A percentile compares a stretch with the other conserved stretches of the same genome.
Conservation (phyloP, 2,113 vertebrate species). For the Cavia aperea region DNA sequence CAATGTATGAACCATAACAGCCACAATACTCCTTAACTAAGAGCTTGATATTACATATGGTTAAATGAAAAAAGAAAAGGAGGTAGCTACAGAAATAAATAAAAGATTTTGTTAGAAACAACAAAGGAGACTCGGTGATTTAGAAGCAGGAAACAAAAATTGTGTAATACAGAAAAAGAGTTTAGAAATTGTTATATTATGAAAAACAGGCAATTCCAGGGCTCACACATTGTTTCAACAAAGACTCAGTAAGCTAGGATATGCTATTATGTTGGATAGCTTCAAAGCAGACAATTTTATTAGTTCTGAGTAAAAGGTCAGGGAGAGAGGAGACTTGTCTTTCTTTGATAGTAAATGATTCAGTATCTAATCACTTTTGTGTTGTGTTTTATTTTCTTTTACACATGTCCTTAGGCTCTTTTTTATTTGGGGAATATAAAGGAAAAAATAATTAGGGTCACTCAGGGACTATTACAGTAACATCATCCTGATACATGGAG, state of each 20-base stretch:
- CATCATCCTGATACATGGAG: background rate
- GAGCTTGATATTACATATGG: background rate
- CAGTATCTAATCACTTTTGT: background rate
- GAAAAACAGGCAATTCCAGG: background rate
- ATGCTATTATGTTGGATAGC: background rate
- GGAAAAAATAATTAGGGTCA: background rate
- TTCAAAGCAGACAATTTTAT: background rate
- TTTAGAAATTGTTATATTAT: background rate
- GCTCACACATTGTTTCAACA: background rate
- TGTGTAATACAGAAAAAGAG: background rate
- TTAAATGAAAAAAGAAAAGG: background rate
- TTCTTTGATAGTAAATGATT: constrained; percentile 4
- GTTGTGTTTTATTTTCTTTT: background rate
- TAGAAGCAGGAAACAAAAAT: background rate
- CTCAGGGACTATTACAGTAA: background rate
- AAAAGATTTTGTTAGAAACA: background rate
- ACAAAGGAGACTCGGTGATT: background rate
- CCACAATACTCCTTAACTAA: background rate
- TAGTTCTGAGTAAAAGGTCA: background rate
- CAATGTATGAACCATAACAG: too few species aligned
- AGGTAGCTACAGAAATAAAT: background rate
- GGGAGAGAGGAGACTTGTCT: background rate
- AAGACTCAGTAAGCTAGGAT: background rate
- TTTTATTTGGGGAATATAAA: background rate
- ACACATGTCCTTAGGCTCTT: background rate